These are phyloP conservation scores for Melikaiella ostensackeni DNA, from an alignment of 2,888 invertebrate species.

Conservation along the genomic window DNA sequence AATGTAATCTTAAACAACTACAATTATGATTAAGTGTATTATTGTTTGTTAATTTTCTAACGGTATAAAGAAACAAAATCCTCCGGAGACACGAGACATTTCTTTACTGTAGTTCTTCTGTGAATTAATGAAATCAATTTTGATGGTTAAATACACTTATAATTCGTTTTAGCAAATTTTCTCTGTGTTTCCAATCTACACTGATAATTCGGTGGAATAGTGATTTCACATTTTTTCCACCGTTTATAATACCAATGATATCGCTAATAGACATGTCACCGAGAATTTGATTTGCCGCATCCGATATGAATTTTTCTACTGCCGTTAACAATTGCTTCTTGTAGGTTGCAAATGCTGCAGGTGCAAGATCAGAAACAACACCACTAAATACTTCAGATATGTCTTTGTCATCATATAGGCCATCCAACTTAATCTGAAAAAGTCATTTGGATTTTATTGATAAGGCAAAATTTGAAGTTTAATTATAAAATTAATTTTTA, in stretches of 20 bases:
- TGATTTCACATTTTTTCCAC: neutral
- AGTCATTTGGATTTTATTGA: neutral
- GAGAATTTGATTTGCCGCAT: neutral
- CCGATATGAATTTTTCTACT: neutral
- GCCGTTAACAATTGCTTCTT: neutral
- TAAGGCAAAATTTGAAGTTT: neutral
- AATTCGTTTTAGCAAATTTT: neutral
- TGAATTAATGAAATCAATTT: neutral
- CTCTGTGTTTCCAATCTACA: neutral
- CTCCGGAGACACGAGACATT: no score
- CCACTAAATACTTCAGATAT: conserved; percentile 58
- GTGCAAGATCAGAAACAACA: conserved; percentile 56
- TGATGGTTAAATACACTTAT: neutral
- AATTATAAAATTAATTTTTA: no score
- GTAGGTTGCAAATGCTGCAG: conserved; percentile 56
- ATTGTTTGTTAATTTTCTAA: no score
- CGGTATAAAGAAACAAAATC: no score
- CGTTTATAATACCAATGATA: neutral
- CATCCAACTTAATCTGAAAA: conserved; percentile 53
- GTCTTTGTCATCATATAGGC: conserved; percentile 60
- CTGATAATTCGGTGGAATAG: neutral
- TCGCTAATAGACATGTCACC: neutral
- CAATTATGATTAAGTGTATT: no score
- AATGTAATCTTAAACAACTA: no score
- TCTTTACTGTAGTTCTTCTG: no score